A percentile compares a stretch with the other conserved stretches of the same genome.
Conservation (phyloP, 2,113 vertebrate genomes). For the Catharus bicknelli region DNA sequence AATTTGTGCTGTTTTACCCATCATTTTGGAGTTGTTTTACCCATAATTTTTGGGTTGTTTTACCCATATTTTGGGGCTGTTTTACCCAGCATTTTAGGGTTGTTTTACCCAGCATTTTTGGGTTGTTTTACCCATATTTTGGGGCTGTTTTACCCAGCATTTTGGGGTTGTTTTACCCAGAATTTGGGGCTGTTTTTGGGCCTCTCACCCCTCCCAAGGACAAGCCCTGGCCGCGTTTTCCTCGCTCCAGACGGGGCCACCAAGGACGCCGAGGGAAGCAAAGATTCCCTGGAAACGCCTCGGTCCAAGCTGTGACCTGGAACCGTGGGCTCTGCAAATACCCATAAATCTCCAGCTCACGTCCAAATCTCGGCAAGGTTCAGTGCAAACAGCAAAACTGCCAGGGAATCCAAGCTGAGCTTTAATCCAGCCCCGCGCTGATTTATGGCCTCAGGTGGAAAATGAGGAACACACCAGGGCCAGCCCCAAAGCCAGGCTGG, state of each 20-base stretch:
- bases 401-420: slow-evolving; percentile 9
- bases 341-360: slow-evolving; percentile 58
- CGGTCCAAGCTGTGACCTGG: slow-evolving; percentile 55
- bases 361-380: slow-evolving; percentile 59
- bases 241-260: slow-evolving; percentile 30
- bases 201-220: neutral
- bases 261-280: slow-evolving; percentile 26
- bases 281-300: neutral
- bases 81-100: neutral
- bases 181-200: too few relatives aligned
- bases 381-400: slow-evolving; percentile 50
- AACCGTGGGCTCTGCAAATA: slow-evolving; percentile 52
- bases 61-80: too few relatives aligned
- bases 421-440: neutral
- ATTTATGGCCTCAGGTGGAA: slow-evolving; percentile 58
- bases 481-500: neutral
- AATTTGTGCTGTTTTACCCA: too few relatives aligned
- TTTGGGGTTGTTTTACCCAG: too few relatives aligned
- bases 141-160: too few relatives aligned
- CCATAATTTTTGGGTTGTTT: too few relatives aligned
- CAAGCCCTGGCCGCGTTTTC: neutral
- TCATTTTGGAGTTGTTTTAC: too few relatives aligned
- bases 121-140: too few relatives aligned
- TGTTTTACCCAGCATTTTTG: too few relatives aligned
- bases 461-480: neutral